phyloP scores from a whole-genome alignment of 2,888 invertebrate species.

The Amblyteles armatorius region DNA sequence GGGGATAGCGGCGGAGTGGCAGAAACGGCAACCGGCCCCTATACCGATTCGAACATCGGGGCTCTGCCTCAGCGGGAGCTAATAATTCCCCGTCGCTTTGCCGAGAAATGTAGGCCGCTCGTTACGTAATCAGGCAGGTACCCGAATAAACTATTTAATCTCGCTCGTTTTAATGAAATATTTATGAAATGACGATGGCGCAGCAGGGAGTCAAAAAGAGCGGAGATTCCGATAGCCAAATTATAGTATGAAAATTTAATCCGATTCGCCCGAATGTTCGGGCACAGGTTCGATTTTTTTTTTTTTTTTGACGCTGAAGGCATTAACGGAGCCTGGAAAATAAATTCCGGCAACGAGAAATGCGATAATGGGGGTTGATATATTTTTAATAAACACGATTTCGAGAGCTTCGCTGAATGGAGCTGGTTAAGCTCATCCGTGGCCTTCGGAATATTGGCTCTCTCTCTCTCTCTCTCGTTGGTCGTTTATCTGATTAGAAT shows the following conservation, averaged over 20 bases:
- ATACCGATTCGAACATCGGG: constrained; percentile 36
- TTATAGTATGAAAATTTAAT: constrained; percentile 7
- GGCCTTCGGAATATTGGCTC: background rate
- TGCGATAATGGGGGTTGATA: background rate
- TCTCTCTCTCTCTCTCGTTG: too few relatives aligned
- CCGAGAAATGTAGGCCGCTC: constrained; percentile 27
- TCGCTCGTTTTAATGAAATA: background rate
- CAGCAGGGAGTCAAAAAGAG: background rate
- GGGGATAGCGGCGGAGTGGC: constrained; percentile 33
- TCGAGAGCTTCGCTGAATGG: background rate
- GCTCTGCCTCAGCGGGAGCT: constrained; percentile 13
- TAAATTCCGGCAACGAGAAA: background rate
- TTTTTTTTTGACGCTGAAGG: background rate
- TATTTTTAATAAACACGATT: background rate
- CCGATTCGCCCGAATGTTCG: background rate
- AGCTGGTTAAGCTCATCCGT: constrained; percentile 17
- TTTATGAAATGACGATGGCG: background rate
- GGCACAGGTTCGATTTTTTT: background rate
- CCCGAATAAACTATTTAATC: background rate
- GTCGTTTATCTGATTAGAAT: constrained; percentile 47
- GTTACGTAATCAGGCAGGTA: background rate
- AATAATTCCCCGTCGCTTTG: constrained; percentile 52
- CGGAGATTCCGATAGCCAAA: background rate
- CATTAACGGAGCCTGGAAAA: background rate
- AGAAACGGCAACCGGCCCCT: constrained; percentile 28